Percentiles rank a stretch among this genome's conserved stretches.
These are phyloP conservation scores for Muntiacus muntjak DNA, from an alignment of 2,113 vertebrate genomes.

Conservation along the genomic window DNA sequence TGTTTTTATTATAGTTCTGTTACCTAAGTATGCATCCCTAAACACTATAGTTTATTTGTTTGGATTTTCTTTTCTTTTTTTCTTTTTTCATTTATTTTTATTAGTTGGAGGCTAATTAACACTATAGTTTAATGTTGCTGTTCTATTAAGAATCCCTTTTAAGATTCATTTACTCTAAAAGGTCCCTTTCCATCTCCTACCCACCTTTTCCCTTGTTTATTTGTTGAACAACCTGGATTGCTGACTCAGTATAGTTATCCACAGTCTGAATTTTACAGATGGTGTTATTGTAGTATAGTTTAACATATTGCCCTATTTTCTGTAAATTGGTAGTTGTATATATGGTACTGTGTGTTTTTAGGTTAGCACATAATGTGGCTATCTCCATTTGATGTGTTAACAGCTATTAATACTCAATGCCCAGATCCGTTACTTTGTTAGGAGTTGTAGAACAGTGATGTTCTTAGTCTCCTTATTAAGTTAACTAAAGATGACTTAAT, in stretches of 20 bases:
- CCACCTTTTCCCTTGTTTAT: background rate
- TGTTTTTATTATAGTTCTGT: background rate
- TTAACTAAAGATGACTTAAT: background rate
- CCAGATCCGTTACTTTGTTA: background rate
- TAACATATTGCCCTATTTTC: background rate
- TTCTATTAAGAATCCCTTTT: background rate
- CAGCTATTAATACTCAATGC: background rate
- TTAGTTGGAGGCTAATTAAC: too few species aligned
- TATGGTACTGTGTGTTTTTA: background rate
- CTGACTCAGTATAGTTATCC: background rate
- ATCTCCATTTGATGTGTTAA: background rate
- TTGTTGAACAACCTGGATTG: background rate
- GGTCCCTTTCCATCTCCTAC: background rate
- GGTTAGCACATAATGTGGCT: background rate
- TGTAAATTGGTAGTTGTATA: background rate
- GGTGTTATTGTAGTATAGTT: background rate
- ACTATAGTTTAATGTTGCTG: background rate
- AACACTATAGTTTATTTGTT: too few species aligned
- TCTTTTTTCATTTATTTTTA: too few species aligned
- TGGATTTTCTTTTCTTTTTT: too few species aligned
- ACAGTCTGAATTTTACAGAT: background rate
- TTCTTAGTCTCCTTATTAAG: background rate
- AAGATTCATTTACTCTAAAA: background rate
- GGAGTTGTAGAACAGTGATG: background rate
- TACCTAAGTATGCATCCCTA: background rate